phyloP scores from a whole-genome alignment of 2,797 vertebrate species.

The Ctenosaura bakeri region DNA sequence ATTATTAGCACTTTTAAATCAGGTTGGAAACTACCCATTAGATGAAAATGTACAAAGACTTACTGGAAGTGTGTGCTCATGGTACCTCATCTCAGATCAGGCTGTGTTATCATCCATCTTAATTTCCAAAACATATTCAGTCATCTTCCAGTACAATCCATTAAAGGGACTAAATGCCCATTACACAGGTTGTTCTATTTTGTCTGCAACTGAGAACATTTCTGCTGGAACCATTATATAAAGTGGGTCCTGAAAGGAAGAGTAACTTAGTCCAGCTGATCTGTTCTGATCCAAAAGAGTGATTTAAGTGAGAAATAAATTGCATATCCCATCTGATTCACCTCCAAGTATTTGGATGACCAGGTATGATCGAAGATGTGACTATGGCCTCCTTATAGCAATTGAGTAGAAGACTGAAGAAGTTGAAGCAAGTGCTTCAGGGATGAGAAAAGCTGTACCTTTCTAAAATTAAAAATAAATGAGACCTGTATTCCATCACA shows the following conservation, averaged over 20 bases:
- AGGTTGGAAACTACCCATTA: constrained; percentile 24
- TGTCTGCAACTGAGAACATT: constrained; percentile 61
- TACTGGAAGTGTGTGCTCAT: constrained; percentile 25
- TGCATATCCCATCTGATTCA: constrained; percentile 20
- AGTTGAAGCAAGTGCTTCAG: background rate
- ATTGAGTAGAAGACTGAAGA: background rate
- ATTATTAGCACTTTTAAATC: constrained; percentile 36
- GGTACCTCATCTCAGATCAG: background rate
- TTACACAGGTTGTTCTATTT: constrained; percentile 48
- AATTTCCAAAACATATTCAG: constrained; percentile 53
- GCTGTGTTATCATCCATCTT: background rate
- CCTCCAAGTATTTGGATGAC: background rate
- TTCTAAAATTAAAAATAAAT: background rate
- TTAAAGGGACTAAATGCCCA: constrained; percentile 35
- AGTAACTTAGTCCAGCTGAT: constrained; percentile 50
- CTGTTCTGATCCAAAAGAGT: constrained; percentile 25
- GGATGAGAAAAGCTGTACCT: no score
- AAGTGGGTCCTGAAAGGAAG: constrained; percentile 62
- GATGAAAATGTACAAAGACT: constrained; percentile 43
- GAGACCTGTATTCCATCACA: background rate
- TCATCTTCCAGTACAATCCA: background rate
- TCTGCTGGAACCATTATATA: constrained; percentile 56
- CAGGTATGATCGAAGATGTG: background rate
- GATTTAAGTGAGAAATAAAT: constrained; percentile 43
- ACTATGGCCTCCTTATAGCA: background rate